Evolutionary conservation across 2,797 vertebrate genomes (phyloP), one percentile per base, ranked within the genome.

Genomic region (Graptemys geographica): DNA sequence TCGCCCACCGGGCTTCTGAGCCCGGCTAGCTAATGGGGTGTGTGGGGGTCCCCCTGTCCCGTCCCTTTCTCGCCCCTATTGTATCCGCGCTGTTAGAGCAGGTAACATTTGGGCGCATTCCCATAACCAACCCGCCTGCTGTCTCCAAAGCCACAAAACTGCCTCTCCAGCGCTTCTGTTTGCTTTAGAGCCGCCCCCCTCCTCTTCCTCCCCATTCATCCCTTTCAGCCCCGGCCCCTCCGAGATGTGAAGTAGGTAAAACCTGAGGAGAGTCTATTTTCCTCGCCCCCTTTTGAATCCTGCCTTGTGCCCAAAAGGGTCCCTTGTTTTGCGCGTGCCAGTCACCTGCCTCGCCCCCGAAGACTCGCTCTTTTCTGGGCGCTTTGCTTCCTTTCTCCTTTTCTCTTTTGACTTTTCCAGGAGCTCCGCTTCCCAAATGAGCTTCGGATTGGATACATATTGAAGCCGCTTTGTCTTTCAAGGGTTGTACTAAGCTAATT

Each of bases 401-500:
- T 89, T 98, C 96, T 98, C 98, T 98, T 98, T 98, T 98, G 98
- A 99, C 98, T 99, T 98, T 98, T 95, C 88, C 96, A 91, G 92
- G 96, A 98, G 97, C 89, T 96, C 96, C 88, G 90, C 87, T 96
- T 97, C 94, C 98, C 98, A 98, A 99, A 98, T 97, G 98, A 98
- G 98, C 97, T 98, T 98, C 98, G 98, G 97, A 98, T 98, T 97
- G 98, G 98, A 98, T 98, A 98, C 98, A 98, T 98, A 98, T 98
- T 98, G 98, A 98, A 98, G 96, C 97, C 94, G 97, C 96, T 98
- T 99, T 98, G 98, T 98, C 97, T 98, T 96, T 98, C 97, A 98
- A 98, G 98, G 97, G 98, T 98, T 98, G 98, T 97, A 97, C 95
- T 98, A 98, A 98, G 99, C 99, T 98, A 98, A 99, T 99, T 99